Evolutionary conservation across 2,888 invertebrate genomes (phyloP), one percentile per base, ranked within the genome.

Genomic region (Agrilus mali): DNA sequence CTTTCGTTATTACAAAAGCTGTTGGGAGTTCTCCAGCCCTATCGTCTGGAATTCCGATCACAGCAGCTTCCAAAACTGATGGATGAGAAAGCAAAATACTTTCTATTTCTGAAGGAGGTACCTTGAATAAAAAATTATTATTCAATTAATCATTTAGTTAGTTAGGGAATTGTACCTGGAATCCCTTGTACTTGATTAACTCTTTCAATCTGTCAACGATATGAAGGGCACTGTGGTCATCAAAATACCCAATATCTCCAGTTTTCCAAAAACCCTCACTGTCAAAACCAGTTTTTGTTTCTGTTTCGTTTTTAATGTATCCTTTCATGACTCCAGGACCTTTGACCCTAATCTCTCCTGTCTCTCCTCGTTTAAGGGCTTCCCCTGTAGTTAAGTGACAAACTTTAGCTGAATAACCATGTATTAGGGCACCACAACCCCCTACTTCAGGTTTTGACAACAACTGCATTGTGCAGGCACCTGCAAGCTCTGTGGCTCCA

Each of bases 101-200:
- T 27, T 27, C 27, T 10, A 27, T 3, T 27, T 27, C 27, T 5
- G 27, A 27, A 10, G 27, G 27, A 10, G 27, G 3, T 1, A 27
- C 27, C 27, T 27, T 27, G 10, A 27, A 10, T 4, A 27, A 27
- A 10, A 27, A 27, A 27, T 4, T 6, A 22, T 6, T 6, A 22
- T 7, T 22, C 4, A 4, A 22, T 3, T 39, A 15, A 12, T 10
- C 7, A 31, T 2, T 5, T 20, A 17, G 16, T 12, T 36, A 13
- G 27, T 40, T 20, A 38, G 7, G 20, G 15, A 10, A 6, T 3
- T 22, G 86, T 48, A 84, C 83, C 73, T 84, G 80, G 55, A 78
- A 82, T 32, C 82, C 88, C 62, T 89, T 88, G 58, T 85, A 87
- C 63, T 90, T 92, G 57, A 90, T 89, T 27, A 92, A 75, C 58